Conservation (phyloP, 2,888 invertebrate genomes). For the Acrocyrtus sp. region DNA sequence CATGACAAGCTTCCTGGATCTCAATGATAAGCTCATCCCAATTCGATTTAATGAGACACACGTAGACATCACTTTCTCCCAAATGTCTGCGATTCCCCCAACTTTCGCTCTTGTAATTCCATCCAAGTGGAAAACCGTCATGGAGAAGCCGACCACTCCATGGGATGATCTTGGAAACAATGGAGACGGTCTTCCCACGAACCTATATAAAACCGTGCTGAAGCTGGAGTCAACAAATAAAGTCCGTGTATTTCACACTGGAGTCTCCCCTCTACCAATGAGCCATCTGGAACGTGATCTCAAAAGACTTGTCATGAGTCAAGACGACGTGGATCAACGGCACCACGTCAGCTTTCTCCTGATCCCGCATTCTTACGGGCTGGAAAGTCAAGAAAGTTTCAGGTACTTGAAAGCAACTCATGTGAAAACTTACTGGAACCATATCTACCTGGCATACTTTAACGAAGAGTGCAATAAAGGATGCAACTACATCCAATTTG, state of each 20-base stretch:
- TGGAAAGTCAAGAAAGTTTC: slow-evolving; percentile 53
- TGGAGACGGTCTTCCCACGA: slow-evolving; percentile 30
- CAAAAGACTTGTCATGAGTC: slow-evolving; percentile 43
- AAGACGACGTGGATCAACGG: slow-evolving; percentile 24
- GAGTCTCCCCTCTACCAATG: slow-evolving; percentile 57
- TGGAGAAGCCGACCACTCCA: slow-evolving; percentile 35
- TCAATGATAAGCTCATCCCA: slow-evolving; percentile 57
- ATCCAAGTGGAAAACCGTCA: slow-evolving; percentile 60
- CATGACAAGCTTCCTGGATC: slow-evolving; percentile 57
- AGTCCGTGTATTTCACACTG: slow-evolving; percentile 62
- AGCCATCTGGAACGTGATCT: slow-evolving; percentile 59
- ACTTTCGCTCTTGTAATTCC: slow-evolving; percentile 61
- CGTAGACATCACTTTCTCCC: slow-evolving; percentile 61
- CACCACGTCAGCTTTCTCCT: slow-evolving; percentile 57
- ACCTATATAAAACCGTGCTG: slow-evolving; percentile 60
- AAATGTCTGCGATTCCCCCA: slow-evolving; percentile 62
- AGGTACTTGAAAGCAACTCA: slow-evolving; percentile 50
- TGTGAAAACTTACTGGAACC: slow-evolving; percentile 62
- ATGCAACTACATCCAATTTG: slow-evolving; percentile 36
- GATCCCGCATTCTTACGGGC: slow-evolving; percentile 50
- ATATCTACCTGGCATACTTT: slow-evolving; percentile 42
- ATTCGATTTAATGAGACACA: slow-evolving; percentile 61
- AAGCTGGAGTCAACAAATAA: slow-evolving; percentile 59
- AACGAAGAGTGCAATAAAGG: slow-evolving; percentile 45
- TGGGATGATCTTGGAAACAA: slow-evolving; percentile 38